These are phyloP conservation scores for Pangasius macronema DNA, from an alignment of 2,797 vertebrate genomes.

Conservation along the genomic window DNA sequence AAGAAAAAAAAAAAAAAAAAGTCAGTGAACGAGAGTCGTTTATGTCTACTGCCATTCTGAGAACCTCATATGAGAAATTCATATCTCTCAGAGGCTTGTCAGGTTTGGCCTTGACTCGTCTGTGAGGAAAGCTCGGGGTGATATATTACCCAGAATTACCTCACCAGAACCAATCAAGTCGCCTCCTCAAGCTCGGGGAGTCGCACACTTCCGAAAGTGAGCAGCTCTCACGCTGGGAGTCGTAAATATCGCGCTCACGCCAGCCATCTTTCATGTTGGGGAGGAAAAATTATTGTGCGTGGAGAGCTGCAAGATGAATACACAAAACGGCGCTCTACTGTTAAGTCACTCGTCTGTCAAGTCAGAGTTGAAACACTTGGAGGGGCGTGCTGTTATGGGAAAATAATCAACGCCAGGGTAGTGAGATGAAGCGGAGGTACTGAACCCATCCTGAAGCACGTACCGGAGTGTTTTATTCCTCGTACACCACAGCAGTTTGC, in stretches of 20 bases:
- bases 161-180: constrained; percentile 50
- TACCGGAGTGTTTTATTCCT: neutral
- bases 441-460: neutral
- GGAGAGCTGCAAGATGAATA: neutral
- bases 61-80: constrained; percentile 2
- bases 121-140: constrained; percentile 21
- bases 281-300: neutral
- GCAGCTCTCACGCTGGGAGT: constrained; percentile 1
- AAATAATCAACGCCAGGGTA: neutral
- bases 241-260: constrained; percentile 24
- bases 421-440: neutral
- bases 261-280: neutral
- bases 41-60: neutral
- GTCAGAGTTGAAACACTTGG: too few species aligned
- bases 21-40: neutral
- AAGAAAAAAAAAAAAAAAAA: neutral
- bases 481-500: neutral
- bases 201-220: constrained; percentile 27
- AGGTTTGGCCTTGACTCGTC: constrained; percentile 31
- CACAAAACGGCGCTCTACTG: neutral
- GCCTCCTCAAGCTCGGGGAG: constrained; percentile 27
- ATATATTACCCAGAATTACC: constrained; percentile 49
- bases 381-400: neutral
- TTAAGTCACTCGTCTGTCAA: neutral
- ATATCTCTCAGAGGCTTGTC: constrained; percentile 25